These are phyloP conservation scores for Carpatolechia fugitivella DNA, from an alignment of 2,888 invertebrate species.

Conservation along the genomic window DNA sequence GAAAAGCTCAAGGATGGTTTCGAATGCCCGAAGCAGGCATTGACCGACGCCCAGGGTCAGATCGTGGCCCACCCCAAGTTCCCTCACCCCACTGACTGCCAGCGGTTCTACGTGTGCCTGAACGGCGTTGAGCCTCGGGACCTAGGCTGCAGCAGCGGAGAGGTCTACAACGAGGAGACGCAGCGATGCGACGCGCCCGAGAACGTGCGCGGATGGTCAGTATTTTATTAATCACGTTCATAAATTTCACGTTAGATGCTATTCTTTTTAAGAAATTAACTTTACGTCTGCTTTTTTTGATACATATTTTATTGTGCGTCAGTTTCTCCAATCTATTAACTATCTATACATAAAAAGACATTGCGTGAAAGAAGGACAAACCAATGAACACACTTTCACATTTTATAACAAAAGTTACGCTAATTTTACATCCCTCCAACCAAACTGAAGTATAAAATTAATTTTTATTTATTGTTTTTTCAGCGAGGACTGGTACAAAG, in stretches of 20 bases:
- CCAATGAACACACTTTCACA: no score
- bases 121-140: constrained; percentile 93
- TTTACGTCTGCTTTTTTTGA: no score
- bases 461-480: constrained; percentile 39
- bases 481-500: constrained; percentile 95
- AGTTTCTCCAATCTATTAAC: no score
- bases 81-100: constrained; percentile 92
- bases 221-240: no score
- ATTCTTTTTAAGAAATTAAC: no score
- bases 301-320: no score
- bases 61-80: constrained; percentile 90
- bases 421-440: neutral
- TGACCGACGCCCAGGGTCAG: constrained; percentile 84
- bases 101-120: constrained; percentile 94
- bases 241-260: no score
- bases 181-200: constrained; percentile 94
- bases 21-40: constrained; percentile 86
- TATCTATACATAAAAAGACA: no score
- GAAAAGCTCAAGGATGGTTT: constrained; percentile 91
- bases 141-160: constrained; percentile 90
- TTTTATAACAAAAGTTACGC: neutral
- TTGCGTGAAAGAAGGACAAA: no score
- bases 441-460: no score
- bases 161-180: constrained; percentile 93
- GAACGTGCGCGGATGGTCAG: constrained; percentile 93